Conservation (phyloP, 2,888 invertebrate species). For the Tachina lurida region DNA sequence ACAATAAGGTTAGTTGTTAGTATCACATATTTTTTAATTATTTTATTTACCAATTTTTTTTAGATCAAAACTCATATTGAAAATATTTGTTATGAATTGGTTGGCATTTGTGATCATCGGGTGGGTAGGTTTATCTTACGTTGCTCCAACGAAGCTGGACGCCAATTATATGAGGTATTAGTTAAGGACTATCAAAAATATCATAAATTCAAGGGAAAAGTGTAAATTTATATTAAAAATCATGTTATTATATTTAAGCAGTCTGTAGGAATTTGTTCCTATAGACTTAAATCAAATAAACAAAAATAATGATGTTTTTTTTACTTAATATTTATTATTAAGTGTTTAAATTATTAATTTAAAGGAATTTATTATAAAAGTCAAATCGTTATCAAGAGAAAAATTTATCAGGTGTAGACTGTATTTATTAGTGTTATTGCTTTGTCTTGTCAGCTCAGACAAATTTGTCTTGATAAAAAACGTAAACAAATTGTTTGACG, state of each 20-base stretch:
- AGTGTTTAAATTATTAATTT: no score
- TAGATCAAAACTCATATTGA: slow-evolving; percentile 82
- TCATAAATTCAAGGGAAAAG: slow-evolving; percentile 82
- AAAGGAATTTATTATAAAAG: no score
- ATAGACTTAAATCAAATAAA: not conserved
- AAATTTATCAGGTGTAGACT: no score
- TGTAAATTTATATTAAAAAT: slow-evolving; percentile 73
- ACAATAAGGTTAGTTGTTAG: slow-evolving; percentile 78
- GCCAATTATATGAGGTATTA: slow-evolving; percentile 79
- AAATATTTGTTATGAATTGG: slow-evolving; percentile 80
- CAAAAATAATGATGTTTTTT: not conserved
- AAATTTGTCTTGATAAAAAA: no score
- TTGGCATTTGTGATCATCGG: slow-evolving; percentile 81
- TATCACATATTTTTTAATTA: no score
- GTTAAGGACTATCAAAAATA: slow-evolving; percentile 81
- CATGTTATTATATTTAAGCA: no score
- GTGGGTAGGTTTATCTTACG: slow-evolving; percentile 81
- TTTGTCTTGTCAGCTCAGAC: no score
- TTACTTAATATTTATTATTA: no score
- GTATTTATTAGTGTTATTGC: no score
- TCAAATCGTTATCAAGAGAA: no score
- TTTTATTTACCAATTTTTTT: slow-evolving; percentile 25
- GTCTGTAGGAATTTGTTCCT: not conserved
- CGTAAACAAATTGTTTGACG: no score
- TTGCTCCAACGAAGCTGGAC: slow-evolving; percentile 81